Base-by-base conservation (phyloP, 2,113 vertebrate genomes). In the Bambusicola thoracicus region DNA sequence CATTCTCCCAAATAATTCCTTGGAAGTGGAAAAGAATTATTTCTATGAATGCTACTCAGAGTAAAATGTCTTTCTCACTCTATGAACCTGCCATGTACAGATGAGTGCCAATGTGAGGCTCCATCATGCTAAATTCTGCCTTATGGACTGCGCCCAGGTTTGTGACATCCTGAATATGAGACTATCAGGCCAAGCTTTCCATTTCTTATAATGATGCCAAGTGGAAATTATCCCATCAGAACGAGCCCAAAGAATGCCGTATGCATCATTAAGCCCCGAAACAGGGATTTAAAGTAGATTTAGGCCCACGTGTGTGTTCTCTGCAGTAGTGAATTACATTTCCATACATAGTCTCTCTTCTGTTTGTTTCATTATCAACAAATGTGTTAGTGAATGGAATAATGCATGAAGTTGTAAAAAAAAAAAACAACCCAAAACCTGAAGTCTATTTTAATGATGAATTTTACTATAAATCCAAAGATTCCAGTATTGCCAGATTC, bases 221-320 rank as follows among this genome's bases (percentile, higher is more conserved):
- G 73, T 68, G 81, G 85, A 89, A 87, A 72, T 58, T 36, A 63
- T 73, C 53, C 82, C 78, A 81, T 59, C 59, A 80, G 48, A 59
- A 51, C 82, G 30, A 67, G 59, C 21, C 69, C 41, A 58, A 89
- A 72, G 41, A 76, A 89, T 43, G 43, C 43, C 66, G 68, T 40
- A 80, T 72, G 78, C 78, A 73, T 17, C 85, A 87, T 84, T 87
- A 89, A 84, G 16, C n/a, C 34, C 46, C 32, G 68, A 76, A 86
- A 89, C 53, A 73, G 30, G 38, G 78, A 51, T 89, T 93, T 83
- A 63, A 94, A 89, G 69, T 29, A 84, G 51, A 43, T 86, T 62
- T 32, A 80, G 36, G 68, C 67, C 63, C 25, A 38, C 21, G 46
- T 38, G 46, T 41, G 51, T 22, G 36, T 91, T 62, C 61, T 70